A percentile compares a stretch with the other conserved stretches of the same genome.
phyloP scores from a whole-genome alignment of 1,140 invertebrate genomes.

The Cylas formicarius region DNA sequence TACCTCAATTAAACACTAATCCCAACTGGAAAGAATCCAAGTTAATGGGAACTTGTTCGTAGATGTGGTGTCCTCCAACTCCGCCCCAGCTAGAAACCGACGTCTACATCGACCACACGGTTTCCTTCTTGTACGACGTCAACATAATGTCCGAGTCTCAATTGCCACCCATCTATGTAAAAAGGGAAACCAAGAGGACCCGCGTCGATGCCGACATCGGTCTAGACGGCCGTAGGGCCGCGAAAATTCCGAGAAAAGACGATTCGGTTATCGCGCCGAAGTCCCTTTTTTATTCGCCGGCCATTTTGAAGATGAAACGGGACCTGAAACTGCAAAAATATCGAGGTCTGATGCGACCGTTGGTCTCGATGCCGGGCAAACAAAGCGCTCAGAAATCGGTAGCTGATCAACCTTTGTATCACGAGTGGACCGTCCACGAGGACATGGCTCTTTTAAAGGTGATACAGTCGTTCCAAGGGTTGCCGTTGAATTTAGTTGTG shows the following conservation, averaged over 20 bases:
- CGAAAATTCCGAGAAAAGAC: conserved; percentile 66
- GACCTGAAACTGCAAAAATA: conserved; percentile 57
- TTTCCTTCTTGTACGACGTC: conserved; percentile 79
- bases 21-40: too few species aligned
- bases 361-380: conserved; percentile 56
- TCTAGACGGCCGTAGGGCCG: conserved; percentile 50
- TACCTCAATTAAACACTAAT: too few species aligned
- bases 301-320: conserved; percentile 51
- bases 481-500: conserved; percentile 71
- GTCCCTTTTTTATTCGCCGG: conserved; percentile 79
- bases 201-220: conserved; percentile 53
- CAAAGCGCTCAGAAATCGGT: conserved; percentile 47
- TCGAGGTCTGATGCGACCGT: conserved; percentile 53
- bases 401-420: conserved; percentile 56
- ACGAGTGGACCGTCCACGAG: conserved; percentile 85
- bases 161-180: conserved; percentile 78
- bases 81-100: conserved; percentile 87
- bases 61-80: conserved; percentile 95
- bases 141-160: conserved; percentile 74
- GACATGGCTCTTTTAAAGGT: conserved; percentile 84
- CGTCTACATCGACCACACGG: conserved; percentile 80
- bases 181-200: conserved; percentile 69
- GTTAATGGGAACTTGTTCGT: too few species aligned
- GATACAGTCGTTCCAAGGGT: conserved; percentile 72
- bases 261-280: conserved; percentile 67